Conservation (phyloP, 2,113 vertebrate species). For the Sorex araneus region DNA sequence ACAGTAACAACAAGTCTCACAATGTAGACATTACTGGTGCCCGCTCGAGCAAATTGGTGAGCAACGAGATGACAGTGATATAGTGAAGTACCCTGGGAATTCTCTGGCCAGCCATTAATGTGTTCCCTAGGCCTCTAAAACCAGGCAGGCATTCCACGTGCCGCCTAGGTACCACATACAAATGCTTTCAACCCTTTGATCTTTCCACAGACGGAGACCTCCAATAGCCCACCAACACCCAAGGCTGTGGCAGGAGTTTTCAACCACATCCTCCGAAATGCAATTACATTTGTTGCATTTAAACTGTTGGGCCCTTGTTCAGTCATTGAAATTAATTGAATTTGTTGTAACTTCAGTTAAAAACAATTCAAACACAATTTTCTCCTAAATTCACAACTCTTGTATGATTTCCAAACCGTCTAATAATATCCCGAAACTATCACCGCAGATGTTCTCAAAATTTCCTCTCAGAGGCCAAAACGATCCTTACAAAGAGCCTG, state of each 20-base stretch:
- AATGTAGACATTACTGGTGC: no score
- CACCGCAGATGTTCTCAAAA: neutral
- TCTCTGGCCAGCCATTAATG: neutral
- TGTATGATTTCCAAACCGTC: slow-evolving; percentile 12
- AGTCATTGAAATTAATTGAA: neutral
- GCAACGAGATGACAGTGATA: no score
- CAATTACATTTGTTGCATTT: neutral
- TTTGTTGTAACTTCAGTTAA: neutral
- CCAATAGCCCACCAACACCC: neutral
- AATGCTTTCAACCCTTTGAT: neutral
- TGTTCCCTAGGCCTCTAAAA: neutral
- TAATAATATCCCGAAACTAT: neutral
- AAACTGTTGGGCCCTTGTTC: neutral
- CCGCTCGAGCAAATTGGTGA: no score
- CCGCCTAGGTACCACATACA: neutral
- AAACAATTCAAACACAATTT: slow-evolving; percentile 34
- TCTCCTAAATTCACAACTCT: neutral
- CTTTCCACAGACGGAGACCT: neutral
- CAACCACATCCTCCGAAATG: neutral
- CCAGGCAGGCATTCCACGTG: neutral
- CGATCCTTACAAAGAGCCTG: neutral
- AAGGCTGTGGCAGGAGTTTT: neutral
- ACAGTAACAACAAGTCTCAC: no score
- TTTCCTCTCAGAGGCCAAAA: neutral
- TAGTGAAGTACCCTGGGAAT: neutral